phyloP scores from a whole-genome alignment of 2,888 invertebrate genomes.

The Geophilus truncorum region DNA sequence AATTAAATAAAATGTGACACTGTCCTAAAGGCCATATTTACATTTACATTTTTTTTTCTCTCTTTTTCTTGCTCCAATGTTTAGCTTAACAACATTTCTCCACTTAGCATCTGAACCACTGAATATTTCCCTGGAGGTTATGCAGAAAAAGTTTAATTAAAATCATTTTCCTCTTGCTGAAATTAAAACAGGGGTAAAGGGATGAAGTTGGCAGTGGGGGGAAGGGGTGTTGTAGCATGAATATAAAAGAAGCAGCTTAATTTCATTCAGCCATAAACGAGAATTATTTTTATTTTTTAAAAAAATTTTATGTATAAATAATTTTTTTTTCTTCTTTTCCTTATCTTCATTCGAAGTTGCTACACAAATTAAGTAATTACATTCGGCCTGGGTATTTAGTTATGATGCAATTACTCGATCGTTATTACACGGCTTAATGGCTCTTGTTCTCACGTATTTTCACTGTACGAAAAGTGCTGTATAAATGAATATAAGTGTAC shows the following conservation, averaged over 20 bases:
- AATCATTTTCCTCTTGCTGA: not conserved
- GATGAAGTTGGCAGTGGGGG: not conserved
- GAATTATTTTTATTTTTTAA: not conserved
- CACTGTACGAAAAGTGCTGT: too few relatives aligned
- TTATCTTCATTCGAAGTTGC: not conserved
- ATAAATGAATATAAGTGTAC: not conserved
- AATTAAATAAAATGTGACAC: not conserved
- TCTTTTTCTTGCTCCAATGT: not conserved
- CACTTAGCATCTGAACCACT: not conserved
- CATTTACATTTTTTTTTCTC: not conserved
- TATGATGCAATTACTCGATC: not conserved
- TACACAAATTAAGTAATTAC: not conserved
- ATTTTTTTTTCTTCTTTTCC: not conserved
- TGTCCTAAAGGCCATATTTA: not conserved
- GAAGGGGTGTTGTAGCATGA: not conserved
- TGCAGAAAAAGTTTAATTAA: conserved; percentile 3
- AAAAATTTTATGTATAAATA: too few relatives aligned
- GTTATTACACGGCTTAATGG: not conserved
- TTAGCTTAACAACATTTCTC: not conserved
- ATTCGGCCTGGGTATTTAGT: not conserved
- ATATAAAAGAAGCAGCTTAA: conserved; percentile 10
- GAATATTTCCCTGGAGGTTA: not conserved
- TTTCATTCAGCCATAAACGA: not conserved
- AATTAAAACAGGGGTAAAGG: not conserved
- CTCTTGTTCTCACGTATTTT: not conserved